These are phyloP conservation scores for Megalonaias nervosa DNA, from an alignment of 1,140 invertebrate species.

Conservation along the genomic window DNA sequence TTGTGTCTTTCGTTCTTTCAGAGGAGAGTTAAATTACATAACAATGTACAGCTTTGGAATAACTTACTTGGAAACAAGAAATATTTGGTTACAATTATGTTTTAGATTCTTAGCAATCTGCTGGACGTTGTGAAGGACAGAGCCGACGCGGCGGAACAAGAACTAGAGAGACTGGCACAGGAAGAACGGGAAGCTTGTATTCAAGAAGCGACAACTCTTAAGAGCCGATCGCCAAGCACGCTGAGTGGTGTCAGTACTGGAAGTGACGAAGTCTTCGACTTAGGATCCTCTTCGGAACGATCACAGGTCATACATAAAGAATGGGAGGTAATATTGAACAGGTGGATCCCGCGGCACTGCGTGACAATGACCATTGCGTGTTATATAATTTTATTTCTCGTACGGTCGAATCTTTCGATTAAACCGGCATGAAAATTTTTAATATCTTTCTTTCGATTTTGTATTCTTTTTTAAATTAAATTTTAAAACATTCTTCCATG, in stretches of 20 bases:
- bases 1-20: too few relatives aligned
- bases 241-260: conserved; percentile 61
- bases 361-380: too few relatives aligned
- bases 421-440: too few relatives aligned
- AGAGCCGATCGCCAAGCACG: conserved; percentile 16
- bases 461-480: too few relatives aligned
- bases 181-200: conserved; percentile 38
- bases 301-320: conserved; percentile 51
- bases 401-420: too few relatives aligned
- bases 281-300: conserved; percentile 39
- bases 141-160: conserved; percentile 57
- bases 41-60: too few relatives aligned
- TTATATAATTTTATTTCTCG: too few relatives aligned
- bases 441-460: too few relatives aligned
- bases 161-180: conserved; percentile 49
- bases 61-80: too few relatives aligned
- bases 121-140: conserved; percentile 64
- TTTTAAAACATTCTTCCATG: too few relatives aligned
- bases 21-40: too few relatives aligned
- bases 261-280: conserved; percentile 67
- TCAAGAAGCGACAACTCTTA: conserved; percentile 35
- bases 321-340: conserved; percentile 59
- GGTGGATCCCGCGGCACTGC: too few relatives aligned
- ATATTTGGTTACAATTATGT: background rate
- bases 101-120: conserved; percentile 57